Percentiles rank a stretch among this genome's conserved stretches.
Evolutionary conservation across 1,140 invertebrate genomes (phyloP).

Genomic region (Diploscapter pachys): DNA sequence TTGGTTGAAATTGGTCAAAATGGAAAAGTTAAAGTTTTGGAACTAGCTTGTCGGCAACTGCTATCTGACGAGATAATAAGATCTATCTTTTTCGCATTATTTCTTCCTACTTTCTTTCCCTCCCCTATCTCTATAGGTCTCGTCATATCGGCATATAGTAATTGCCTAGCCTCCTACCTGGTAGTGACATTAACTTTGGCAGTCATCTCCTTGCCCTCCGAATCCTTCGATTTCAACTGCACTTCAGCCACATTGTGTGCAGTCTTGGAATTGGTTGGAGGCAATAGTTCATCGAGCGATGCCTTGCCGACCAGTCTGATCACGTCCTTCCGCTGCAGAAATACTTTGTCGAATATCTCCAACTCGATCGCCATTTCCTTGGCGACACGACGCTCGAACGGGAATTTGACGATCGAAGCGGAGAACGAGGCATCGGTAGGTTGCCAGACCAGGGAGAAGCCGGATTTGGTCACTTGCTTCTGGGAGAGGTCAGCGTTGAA

Average conservation of each 20-base stretch:
- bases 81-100: too few relatives aligned
- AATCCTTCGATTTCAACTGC: constrained; percentile 34
- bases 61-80: too few relatives aligned
- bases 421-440: constrained; percentile 44
- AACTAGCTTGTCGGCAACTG: too few relatives aligned
- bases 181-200: constrained; percentile 40
- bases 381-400: constrained; percentile 48
- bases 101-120: not conserved
- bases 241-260: constrained; percentile 41
- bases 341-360: constrained; percentile 42
- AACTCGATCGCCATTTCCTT: constrained; percentile 28
- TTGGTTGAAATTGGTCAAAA: not conserved
- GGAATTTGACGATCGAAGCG: constrained; percentile 58
- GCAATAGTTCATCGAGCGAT: constrained; percentile 36
- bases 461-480: constrained; percentile 56
- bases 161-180: constrained; percentile 18
- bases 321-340: constrained; percentile 40
- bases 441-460: constrained; percentile 58
- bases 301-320: constrained; percentile 36
- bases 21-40: not conserved
- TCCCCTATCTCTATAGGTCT: not conserved
- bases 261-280: constrained; percentile 37
- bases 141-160: not conserved
- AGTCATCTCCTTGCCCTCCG: constrained; percentile 20
- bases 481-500: constrained; percentile 58